Conservation (phyloP, 2,113 vertebrate species). For the Anarhynchus alexandrinus region DNA sequence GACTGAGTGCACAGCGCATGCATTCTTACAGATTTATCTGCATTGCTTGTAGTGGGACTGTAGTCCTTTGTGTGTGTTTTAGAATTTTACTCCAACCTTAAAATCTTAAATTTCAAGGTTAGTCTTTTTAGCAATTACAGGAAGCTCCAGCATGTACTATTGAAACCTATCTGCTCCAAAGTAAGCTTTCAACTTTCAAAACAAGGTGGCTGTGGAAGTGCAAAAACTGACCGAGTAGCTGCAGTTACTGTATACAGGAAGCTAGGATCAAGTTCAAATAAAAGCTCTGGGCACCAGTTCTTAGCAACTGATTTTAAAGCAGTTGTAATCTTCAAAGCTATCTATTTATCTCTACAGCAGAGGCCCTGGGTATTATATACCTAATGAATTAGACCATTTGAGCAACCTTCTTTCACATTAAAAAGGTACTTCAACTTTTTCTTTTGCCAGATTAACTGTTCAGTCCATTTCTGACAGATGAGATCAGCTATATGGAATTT, state of each 20-base stretch:
- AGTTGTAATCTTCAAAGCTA: slow-evolving; percentile 61
- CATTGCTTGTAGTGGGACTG: neutral
- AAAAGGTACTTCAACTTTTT: slow-evolving; percentile 27
- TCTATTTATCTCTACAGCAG: slow-evolving; percentile 45
- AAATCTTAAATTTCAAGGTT: slow-evolving; percentile 59
- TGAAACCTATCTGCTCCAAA: slow-evolving; percentile 52
- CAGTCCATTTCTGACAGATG: slow-evolving; percentile 21
- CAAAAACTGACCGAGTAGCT: slow-evolving; percentile 31
- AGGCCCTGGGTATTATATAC: slow-evolving; percentile 54
- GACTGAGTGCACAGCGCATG: neutral
- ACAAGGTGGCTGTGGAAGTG: slow-evolving; percentile 43
- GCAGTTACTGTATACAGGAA: slow-evolving; percentile 64
- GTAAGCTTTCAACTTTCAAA: slow-evolving; percentile 40
- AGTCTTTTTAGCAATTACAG: slow-evolving; percentile 45
- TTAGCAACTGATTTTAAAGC: slow-evolving; percentile 56
- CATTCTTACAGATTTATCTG: neutral
- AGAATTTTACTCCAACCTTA: slow-evolving; percentile 17
- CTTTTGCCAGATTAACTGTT: neutral
- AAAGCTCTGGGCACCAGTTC: slow-evolving; percentile 45
- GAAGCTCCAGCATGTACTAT: neutral
- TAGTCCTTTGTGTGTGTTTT: slow-evolving; percentile 41
- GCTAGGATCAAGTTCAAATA: slow-evolving; percentile 65
- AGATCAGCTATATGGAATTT: slow-evolving; percentile 22
- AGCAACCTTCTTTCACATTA: slow-evolving; percentile 34
- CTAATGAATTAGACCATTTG: slow-evolving; percentile 33